Base-by-base conservation (phyloP, 1,140 invertebrate species). In the Leptopilina boulardi region DNA sequence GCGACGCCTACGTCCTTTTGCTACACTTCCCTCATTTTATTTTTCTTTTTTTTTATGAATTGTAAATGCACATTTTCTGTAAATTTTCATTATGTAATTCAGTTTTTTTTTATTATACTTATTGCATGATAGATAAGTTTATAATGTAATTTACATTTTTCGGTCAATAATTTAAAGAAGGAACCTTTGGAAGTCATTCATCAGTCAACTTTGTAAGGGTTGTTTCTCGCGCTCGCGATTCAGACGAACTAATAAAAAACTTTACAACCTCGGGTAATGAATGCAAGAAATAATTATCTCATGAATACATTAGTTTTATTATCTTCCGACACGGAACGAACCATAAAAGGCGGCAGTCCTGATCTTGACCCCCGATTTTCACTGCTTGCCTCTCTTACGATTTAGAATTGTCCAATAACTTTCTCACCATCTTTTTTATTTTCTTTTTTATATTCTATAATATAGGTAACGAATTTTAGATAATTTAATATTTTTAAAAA, bases 211-310 rank as follows among this genome's bases (percentile, higher is more conserved):
- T 89, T 89, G 87, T 87, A 87, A 85, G 85, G 82, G 80, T 85
- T 83, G 80, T 81, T 82, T 84, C 85, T 82, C 79, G 75, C 78
- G 81, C 77, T 84, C 73, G 71, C 71, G 56, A 26, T 23, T 34
- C 18, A 23, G 23, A n/a, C 44, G 21, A 70, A 71, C 84, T 81
- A 86, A 87, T 88, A 88, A 89, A n/a, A 88, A 89, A 83, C 81
- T 88, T 89, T 88, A 89, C 84, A 87, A 83, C 85, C 66, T 4
- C 34, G 71, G 76, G 82, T 89, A 88, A 89, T 88, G 86, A 89
- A 89, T 89, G 87, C 88, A 87, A 88, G 88, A 89, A 89, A 89
- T 88, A 88, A 89, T 89, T 89, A 89, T 88, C 87, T 89, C 88
- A 89, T 88, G 87, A 89, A 89, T 89, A 89, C 87, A 88, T 88